Conservation (phyloP, 2,113 vertebrate genomes). For the Labeo catla region DNA sequence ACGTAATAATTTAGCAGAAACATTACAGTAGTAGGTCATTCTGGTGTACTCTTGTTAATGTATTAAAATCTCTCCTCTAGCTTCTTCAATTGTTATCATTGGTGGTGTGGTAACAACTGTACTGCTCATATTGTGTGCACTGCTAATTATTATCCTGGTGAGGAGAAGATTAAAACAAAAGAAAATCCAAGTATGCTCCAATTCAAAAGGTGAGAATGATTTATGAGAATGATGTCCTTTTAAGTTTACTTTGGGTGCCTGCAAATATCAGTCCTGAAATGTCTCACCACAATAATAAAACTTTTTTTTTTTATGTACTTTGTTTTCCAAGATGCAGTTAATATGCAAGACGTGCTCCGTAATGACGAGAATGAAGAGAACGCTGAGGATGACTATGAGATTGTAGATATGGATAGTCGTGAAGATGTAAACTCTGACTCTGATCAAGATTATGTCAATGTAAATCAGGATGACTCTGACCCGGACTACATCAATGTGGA, state of each 20-base stretch:
- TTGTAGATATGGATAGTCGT: background rate
- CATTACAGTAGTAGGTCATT: background rate
- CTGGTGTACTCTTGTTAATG: background rate
- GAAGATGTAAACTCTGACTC: slow-evolving; percentile 9
- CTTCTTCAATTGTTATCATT: slow-evolving; percentile 9
- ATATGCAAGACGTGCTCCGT: background rate
- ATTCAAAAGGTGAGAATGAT: background rate
- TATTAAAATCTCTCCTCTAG: slow-evolving; percentile 24
- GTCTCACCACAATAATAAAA: background rate
- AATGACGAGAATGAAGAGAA: background rate
- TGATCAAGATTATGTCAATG: slow-evolving; percentile 9
- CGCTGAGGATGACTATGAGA: background rate
- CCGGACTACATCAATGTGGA: background rate
- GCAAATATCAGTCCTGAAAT: background rate
- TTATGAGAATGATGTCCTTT: background rate
- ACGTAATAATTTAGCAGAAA: background rate
- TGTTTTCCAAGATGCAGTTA: slow-evolving; percentile 8
- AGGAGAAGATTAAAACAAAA: background rate
- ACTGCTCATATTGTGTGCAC: slow-evolving; percentile 4
- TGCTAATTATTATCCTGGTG: slow-evolving; percentile 13
- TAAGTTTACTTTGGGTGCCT: background rate
- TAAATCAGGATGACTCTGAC: background rate
- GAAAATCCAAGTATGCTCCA: background rate
- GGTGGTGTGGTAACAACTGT: slow-evolving; percentile 16
- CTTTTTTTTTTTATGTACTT: background rate